These are phyloP conservation scores for Polymixis flavicincta DNA, from an alignment of 2,888 invertebrate genomes.

Conservation along the genomic window DNA sequence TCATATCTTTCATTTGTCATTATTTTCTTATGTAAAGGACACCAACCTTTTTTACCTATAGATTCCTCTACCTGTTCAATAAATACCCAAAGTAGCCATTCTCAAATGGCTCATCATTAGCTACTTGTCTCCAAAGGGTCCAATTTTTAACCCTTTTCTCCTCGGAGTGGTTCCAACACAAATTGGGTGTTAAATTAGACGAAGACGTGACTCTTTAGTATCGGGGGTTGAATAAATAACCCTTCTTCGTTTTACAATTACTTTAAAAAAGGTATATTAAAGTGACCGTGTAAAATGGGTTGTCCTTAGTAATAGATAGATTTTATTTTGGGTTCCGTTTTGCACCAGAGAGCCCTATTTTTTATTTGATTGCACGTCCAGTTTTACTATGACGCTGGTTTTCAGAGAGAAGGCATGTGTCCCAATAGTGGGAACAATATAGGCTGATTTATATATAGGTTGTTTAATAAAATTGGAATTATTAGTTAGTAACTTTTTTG, in stretches of 20 bases:
- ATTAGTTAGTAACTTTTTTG: too few relatives aligned
- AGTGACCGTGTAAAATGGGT: constrained; percentile 26
- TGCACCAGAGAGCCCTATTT: too few relatives aligned
- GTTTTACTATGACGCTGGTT: too few relatives aligned
- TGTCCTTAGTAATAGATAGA: background rate
- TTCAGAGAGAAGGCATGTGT: too few relatives aligned
- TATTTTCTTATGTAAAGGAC: background rate
- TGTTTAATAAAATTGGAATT: too few relatives aligned
- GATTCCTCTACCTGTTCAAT: too few relatives aligned
- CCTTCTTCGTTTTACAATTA: constrained; percentile 42
- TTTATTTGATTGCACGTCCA: too few relatives aligned
- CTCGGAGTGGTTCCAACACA: constrained; percentile 70
- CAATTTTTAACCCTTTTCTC: constrained; percentile 71
- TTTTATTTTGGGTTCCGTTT: background rate
- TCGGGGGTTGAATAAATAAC: constrained; percentile 59
- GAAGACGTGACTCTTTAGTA: constrained; percentile 82
- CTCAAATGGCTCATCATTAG: constrained; percentile 38
- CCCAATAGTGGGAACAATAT: too few relatives aligned
- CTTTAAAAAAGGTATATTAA: constrained; percentile 39
- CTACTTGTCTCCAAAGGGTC: constrained; percentile 46
- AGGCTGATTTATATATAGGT: too few relatives aligned
- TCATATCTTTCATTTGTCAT: too few relatives aligned
- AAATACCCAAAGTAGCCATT: constrained; percentile 10
- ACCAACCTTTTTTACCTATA: background rate
- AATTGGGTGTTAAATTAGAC: constrained; percentile 87